Percentiles rank a stretch among this genome's conserved stretches.
These are phyloP conservation scores for Dryocosmus kuriphilus DNA, from an alignment of 2,888 invertebrate genomes.

Conservation along the genomic window DNA sequence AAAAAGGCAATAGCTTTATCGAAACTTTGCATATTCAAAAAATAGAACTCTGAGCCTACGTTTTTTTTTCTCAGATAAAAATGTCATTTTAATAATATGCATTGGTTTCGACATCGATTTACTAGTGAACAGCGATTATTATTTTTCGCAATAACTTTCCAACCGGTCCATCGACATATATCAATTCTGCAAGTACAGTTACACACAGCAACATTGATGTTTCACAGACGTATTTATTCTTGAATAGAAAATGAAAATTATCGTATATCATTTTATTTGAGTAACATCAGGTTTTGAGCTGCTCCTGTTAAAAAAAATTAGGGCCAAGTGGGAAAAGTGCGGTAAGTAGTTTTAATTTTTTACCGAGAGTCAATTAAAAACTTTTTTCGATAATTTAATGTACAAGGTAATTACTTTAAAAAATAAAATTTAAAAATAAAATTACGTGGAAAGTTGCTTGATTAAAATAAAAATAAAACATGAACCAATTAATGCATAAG, in stretches of 20 bases:
- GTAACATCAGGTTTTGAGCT: too few relatives aligned
- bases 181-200: slow-evolving; percentile 20
- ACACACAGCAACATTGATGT: background rate
- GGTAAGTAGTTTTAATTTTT: background rate
- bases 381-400: background rate
- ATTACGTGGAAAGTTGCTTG: slow-evolving; percentile 2
- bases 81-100: slow-evolving; percentile 23
- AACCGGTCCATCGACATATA: slow-evolving; percentile 11
- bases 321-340: background rate
- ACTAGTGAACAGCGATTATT: background rate
- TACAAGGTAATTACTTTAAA: background rate
- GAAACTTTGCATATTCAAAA: slow-evolving; percentile 8
- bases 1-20: background rate
- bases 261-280: too few relatives aligned
- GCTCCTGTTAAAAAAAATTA: background rate
- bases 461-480: slow-evolving; percentile 17
- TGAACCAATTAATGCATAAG: slow-evolving; percentile 20
- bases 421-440: background rate
- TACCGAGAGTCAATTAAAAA: background rate
- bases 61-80: background rate
- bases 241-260: slow-evolving; percentile 12
- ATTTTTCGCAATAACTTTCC: slow-evolving; percentile 31
- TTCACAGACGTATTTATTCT: slow-evolving; percentile 29
- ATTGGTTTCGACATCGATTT: background rate
- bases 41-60: background rate